phyloP scores from a whole-genome alignment of 2,113 vertebrate species.

The Istiophorus platypterus region DNA sequence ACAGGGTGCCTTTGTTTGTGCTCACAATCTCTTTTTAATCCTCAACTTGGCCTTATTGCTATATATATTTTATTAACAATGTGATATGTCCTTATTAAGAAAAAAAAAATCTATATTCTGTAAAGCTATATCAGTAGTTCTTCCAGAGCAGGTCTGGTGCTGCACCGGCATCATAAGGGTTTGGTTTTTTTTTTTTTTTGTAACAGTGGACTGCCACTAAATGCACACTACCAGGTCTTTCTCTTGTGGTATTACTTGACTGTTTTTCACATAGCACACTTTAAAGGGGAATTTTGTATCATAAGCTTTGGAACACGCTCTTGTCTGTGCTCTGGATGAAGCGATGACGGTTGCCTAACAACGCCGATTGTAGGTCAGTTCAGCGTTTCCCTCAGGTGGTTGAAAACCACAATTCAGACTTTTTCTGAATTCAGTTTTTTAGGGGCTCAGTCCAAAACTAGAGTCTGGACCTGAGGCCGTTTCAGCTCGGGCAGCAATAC shows the following conservation, averaged over 20 bases:
- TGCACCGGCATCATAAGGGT: conserved; percentile 3
- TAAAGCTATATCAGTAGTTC: conserved; percentile 58
- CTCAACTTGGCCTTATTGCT: conserved; percentile 66
- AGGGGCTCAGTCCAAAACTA: neutral
- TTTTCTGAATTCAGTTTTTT: neutral
- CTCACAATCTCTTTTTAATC: conserved; percentile 62
- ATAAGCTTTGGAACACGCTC: conserved; percentile 48
- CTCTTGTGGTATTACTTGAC: conserved; percentile 58
- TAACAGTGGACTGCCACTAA: conserved; percentile 58
- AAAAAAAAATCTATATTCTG: conserved; percentile 56
- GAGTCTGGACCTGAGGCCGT: conserved; percentile 49
- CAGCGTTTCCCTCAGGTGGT: conserved; percentile 2
- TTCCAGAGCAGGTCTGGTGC: conserved; percentile 41
- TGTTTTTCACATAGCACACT: conserved; percentile 59
- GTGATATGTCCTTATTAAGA: conserved; percentile 53
- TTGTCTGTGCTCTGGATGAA: conserved; percentile 36
- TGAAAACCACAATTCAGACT: conserved; percentile 33
- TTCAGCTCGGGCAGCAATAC: conserved; percentile 25
- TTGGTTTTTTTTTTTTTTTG: conserved; percentile 24
- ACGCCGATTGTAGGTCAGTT: conserved; percentile 29
- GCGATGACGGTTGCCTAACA: conserved; percentile 21
- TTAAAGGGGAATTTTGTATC: conserved; percentile 57
- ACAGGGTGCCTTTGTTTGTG: conserved; percentile 69
- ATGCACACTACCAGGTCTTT: conserved; percentile 68
- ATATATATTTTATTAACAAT: conserved; percentile 66